These are phyloP conservation scores for Piprites chloris DNA, from an alignment of 2,113 vertebrate species.

Conservation along the genomic window DNA sequence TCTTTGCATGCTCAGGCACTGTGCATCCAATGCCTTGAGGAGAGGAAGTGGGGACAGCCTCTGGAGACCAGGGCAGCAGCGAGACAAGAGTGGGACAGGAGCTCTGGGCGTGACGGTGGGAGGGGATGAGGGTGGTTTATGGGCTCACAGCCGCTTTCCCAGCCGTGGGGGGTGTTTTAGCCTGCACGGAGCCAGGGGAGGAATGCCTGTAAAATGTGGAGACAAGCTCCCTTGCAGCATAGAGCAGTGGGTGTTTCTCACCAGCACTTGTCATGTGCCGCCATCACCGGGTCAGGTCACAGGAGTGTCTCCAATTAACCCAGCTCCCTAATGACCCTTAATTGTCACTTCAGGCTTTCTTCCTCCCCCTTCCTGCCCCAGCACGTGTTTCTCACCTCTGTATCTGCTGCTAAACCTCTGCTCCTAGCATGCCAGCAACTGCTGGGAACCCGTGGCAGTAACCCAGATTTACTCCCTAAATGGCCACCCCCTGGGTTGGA, in stretches of 20 bases:
- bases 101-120: background rate
- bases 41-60: background rate
- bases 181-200: background rate
- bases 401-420: background rate
- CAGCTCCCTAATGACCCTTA: background rate
- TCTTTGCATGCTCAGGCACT: background rate
- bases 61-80: background rate
- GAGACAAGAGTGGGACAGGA: background rate
- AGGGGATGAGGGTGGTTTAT: background rate
- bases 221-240: background rate
- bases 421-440: background rate
- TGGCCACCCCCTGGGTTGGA: background rate
- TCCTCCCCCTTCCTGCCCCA: background rate
- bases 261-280: background rate
- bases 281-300: background rate
- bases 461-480: background rate
- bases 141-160: background rate
- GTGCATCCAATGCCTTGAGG: background rate
- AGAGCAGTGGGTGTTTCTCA: background rate
- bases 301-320: conserved; percentile 26
- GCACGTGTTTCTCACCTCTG: background rate
- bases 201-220: background rate
- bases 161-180: background rate
- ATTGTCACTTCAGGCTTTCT: background rate
- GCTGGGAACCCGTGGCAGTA: background rate